Base-by-base conservation (phyloP, 35 echinoderm and acorn worm species). In the Hemicentrotus pulcherrimus region DNA sequence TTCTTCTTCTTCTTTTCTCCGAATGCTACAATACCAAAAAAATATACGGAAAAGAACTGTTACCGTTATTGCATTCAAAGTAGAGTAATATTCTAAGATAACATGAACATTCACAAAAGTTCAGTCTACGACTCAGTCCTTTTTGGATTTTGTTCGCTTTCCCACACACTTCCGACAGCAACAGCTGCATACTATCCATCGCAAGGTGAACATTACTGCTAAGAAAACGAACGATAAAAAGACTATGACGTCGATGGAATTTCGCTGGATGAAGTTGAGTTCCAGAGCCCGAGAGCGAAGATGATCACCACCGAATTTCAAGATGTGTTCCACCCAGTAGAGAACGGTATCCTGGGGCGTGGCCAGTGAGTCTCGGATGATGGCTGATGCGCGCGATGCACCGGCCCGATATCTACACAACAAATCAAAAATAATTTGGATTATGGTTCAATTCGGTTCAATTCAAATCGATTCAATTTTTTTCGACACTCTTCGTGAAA, bases 261-360 rank as follows among this genome's bases (percentile, higher is more conserved):
- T 95, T 0, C 78, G 48, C 91, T 96, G 86, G 48, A 97, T 91
- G 28, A 95, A 95, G 86, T 88, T 95, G 41, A 96, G 94, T 52
- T 97, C 96, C 7, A 50, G 28, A 6, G 88, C 91, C 60, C 59
- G 14, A 8, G 96, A 91, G 6, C 97, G 87, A 5, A 97, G 95
- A 88, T 97, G 97, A 4, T 93, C 94, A 10, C 97, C 97, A 32
- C 97, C 97, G 50, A 96, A 96, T 88, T 97, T 96, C n/a, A 96
- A 86, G 31, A 97, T 91, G 86, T 97, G 97, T 70, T 96, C 96
- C 16, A 97, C 96, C 97, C 97, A 97, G 86, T 94, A 94, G 45
- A 96, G 96, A 32, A 94, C 94, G 48, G 95, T 96, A 24, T 97
- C 97, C 16, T 41, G 65, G 16, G 97, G 97, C 96, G 50, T 52